Evolutionary conservation across 2,888 invertebrate species (phyloP).

Genomic region (Archips xylosteana): DNA sequence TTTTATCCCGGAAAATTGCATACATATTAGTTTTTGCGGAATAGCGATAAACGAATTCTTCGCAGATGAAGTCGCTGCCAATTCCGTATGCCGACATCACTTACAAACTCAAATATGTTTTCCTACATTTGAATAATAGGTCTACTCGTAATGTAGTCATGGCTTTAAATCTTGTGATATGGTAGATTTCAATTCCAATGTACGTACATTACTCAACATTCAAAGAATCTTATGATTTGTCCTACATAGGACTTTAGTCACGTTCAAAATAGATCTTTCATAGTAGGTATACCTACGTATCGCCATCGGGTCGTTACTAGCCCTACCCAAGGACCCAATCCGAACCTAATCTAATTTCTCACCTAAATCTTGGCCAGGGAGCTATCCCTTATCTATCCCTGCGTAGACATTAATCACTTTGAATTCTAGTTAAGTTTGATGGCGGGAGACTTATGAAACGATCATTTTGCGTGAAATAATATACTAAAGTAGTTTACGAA

Average conservation of each 20-base stretch:
- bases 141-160: no score
- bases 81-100: no score
- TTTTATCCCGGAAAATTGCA: no score
- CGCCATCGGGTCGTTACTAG: not conserved
- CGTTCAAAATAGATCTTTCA: slow-evolving; percentile 1
- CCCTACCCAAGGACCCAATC: slow-evolving; percentile 12
- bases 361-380: slow-evolving; percentile 21
- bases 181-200: no score
- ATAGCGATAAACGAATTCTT: no score
- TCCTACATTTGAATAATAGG: no score
- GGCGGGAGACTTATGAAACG: not conserved
- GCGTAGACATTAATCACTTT: slow-evolving; percentile 19
- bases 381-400: slow-evolving; percentile 12
- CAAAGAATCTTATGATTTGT: slow-evolving; percentile 7
- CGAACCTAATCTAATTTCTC: slow-evolving; percentile 27
- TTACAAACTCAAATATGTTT: no score
- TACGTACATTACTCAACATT: not conserved
- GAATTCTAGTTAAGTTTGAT: slow-evolving; percentile 7
- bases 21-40: no score
- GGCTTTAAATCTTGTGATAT: not conserved
- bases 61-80: no score
- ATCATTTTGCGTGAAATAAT: not conserved
- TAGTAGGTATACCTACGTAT: not conserved
- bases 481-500: not conserved
- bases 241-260: not conserved